Percentiles rank a stretch among this genome's conserved stretches.
Conservation (phyloP, 2,888 invertebrate genomes). For the Eubasilissa splendida region DNA sequence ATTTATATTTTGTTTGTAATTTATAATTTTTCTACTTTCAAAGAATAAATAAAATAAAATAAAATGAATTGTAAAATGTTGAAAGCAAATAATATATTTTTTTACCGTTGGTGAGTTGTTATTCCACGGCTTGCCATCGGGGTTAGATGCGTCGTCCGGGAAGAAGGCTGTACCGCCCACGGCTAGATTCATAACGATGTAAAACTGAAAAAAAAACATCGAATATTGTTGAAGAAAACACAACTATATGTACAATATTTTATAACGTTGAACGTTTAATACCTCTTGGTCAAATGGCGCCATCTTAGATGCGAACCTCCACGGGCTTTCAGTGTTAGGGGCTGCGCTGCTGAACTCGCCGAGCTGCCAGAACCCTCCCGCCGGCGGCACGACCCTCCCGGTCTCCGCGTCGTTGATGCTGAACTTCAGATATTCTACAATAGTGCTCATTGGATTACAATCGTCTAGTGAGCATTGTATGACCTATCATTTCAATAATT, state of each 20-base stretch:
- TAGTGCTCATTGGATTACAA: background rate
- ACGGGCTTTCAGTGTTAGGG: constrained; percentile 71
- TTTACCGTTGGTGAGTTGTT: constrained; percentile 72
- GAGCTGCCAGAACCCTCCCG: constrained; percentile 78
- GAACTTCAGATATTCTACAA: constrained; percentile 67
- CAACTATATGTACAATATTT: background rate
- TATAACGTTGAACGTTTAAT: constrained; percentile 42
- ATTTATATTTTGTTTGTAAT: no score
- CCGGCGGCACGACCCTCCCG: constrained; percentile 70
- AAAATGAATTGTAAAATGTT: no score
- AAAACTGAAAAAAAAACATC: constrained; percentile 67
- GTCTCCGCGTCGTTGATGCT: constrained; percentile 72
- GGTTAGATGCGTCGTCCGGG: constrained; percentile 74
- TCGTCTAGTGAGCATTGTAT: no score
- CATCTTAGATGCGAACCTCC: constrained; percentile 73
- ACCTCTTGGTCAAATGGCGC: constrained; percentile 80
- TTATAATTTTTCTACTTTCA: no score
- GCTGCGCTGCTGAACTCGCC: constrained; percentile 72
- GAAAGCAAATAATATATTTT: no score
- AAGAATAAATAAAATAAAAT: no score
- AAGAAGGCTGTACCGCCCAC: constrained; percentile 79
- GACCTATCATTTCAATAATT: no score
- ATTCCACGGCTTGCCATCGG: constrained; percentile 75
- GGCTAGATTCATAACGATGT: constrained; percentile 78
- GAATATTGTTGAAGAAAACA: constrained; percentile 6